Evolutionary conservation across 1,140 invertebrate species (phyloP).

Genomic region (Camponotus floridanus): DNA sequence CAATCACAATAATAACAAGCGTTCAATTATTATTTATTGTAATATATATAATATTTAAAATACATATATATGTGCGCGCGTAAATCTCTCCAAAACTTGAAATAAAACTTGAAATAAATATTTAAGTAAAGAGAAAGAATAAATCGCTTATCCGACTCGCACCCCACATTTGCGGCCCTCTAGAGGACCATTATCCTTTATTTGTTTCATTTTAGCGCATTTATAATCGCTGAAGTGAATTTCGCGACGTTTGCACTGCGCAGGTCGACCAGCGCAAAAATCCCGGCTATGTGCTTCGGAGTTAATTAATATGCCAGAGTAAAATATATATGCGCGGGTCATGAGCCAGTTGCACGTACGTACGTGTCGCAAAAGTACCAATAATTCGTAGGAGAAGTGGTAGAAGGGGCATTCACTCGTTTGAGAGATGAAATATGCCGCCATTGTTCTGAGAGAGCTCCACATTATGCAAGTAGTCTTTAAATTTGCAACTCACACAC

Average conservation of each 20-base stretch:
- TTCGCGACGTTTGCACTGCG: conserved; percentile 35
- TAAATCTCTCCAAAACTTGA: conserved; percentile 13
- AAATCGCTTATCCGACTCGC: conserved; percentile 30
- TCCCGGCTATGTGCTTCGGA: conserved; percentile 14
- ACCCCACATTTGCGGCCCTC: conserved; percentile 11
- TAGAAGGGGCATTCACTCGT: conserved; percentile 27
- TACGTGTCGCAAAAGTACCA: conserved; percentile 44
- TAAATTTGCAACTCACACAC: conserved; percentile 39
- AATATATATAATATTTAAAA: conserved; percentile 24
- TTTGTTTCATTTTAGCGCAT: conserved; percentile 41
- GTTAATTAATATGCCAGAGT: conserved; percentile 59
- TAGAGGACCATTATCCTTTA: conserved; percentile 13
- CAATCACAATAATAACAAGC: neutral
- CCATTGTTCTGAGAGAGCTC: conserved; percentile 51
- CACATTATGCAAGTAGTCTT: conserved; percentile 65
- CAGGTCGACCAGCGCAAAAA: conserved; percentile 29
- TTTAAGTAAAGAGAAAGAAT: neutral
- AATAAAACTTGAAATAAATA: conserved; percentile 29
- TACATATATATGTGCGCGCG: neutral
- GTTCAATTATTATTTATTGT: neutral
- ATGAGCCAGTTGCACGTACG: conserved; percentile 57
- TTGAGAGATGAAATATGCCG: conserved; percentile 63
- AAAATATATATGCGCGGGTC: conserved; percentile 51
- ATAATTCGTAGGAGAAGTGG: conserved; percentile 50
- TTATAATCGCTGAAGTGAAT: conserved; percentile 54